Evolutionary conservation across 2,797 vertebrate species (phyloP), one percentile per base, ranked within the genome.

Genomic region (Esox lucius): DNA sequence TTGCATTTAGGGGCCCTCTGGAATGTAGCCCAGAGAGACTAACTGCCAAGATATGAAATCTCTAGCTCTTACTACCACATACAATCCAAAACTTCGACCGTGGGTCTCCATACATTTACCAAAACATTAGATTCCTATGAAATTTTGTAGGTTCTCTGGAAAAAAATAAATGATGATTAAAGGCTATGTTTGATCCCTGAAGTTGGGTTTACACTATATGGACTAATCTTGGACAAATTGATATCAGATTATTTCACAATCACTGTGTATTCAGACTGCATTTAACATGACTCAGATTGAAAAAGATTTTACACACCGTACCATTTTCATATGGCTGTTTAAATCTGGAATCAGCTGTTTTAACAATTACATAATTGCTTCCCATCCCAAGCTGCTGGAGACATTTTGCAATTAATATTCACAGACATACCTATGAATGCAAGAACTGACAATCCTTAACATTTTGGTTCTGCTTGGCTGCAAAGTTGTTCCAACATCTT

Each of bases 1-100:
- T 68, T 80, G 79, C 78, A 71, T 87, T 82, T 89, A 81, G 73
- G 17, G 72, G 48, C 59, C 83, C 80, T 81, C 74, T 91, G 90
- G 90, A 92, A 68, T 22, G 22, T 5, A 78, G 89, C 91, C 91
- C 89, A 86, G 90, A 83, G 74, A 49, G 77, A 74, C 78, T 65
- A 68, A 64, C 69, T 83, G 86, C 86, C 88, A 90, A 84, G 87
- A 81, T 88, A 68, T 76, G 72, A 90, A 85, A 75, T 80, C 87
- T 87, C 88, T 86, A 79, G 86, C 83, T 89, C 82, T 81, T 75
- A 89, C 85, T 77, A 73, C 79, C 76, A 81, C 82, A 86, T 68
- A 81, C 83, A 87, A 85, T 72, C 85, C 84, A 80, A 87, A 84
- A 83, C 76, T 78, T 72, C 78, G 66, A 79, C 83, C 65, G 19